These are phyloP conservation scores for Cotesia congregata DNA, from an alignment of 2,888 invertebrate genomes.

Conservation along the genomic window DNA sequence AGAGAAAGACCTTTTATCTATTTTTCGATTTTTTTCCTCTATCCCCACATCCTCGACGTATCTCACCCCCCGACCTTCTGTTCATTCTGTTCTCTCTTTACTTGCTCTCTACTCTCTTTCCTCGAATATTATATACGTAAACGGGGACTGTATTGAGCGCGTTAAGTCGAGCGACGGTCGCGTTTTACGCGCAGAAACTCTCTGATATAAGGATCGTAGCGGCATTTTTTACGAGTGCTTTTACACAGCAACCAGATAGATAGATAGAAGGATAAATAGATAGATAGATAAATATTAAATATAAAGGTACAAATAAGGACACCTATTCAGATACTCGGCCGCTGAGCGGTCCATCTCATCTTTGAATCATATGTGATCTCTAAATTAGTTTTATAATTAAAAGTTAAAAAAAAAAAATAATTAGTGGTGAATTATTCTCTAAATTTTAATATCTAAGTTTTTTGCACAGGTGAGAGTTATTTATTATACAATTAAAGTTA, in stretches of 20 bases:
- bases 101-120: neutral
- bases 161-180: neutral
- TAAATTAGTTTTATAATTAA: neutral
- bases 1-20: neutral
- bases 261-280: neutral
- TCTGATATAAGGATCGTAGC: neutral
- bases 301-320: neutral
- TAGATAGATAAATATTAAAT: neutral
- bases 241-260: neutral
- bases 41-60: neutral
- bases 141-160: conserved; percentile 12
- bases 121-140: neutral
- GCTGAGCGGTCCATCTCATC: neutral
- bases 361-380: neutral
- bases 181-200: neutral
- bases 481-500: neutral
- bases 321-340: neutral
- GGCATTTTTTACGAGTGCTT: neutral
- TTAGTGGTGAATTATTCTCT: neutral
- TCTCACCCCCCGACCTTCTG: neutral
- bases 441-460: neutral
- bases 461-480: neutral
- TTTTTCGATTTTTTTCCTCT: neutral
- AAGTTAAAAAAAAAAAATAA: neutral
- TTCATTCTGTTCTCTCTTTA: neutral